Percentiles rank a stretch among this genome's conserved stretches.
Conservation (phyloP, 2,113 vertebrate genomes). For the Phylloscopus trochilus region DNA sequence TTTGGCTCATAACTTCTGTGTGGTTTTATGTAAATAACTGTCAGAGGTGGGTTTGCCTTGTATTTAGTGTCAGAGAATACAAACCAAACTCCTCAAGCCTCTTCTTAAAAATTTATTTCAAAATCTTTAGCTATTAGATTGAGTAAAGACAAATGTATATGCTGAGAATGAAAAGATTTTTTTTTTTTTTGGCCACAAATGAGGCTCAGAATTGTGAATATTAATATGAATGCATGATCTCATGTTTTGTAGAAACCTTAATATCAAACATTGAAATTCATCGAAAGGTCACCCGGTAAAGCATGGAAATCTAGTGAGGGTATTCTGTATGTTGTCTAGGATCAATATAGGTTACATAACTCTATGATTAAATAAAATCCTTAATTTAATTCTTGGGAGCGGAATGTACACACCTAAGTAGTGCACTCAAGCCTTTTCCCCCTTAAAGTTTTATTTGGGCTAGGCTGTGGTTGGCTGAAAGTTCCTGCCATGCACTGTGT, state of each 20-base stretch:
- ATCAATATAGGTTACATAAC: not conserved
- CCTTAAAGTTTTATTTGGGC: not conserved
- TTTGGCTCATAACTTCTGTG: not conserved
- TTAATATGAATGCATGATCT: not conserved
- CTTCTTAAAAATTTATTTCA: not conserved
- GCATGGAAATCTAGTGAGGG: not conserved
- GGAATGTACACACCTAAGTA: not conserved
- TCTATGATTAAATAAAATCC: not conserved
- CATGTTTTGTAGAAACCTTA: not conserved
- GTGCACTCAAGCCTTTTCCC: not conserved
- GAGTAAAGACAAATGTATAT: not conserved
- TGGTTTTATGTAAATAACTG: not conserved
- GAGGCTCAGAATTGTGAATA: not conserved
- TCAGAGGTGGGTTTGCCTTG: not conserved
- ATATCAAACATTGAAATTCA: not conserved
- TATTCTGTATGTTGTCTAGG: not conserved
- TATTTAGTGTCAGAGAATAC: not conserved
- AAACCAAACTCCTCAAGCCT: not conserved
- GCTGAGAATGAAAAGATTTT: not conserved
- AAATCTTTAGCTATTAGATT: not conserved
- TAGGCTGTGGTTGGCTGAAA: not conserved
- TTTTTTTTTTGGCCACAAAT: not conserved
- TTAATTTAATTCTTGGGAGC: not conserved
- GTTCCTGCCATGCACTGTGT: not conserved
- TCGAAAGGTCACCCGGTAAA: not conserved